These are phyloP conservation scores for Timema cristinae DNA, from an alignment of 2,888 invertebrate species.

Conservation along the genomic window DNA sequence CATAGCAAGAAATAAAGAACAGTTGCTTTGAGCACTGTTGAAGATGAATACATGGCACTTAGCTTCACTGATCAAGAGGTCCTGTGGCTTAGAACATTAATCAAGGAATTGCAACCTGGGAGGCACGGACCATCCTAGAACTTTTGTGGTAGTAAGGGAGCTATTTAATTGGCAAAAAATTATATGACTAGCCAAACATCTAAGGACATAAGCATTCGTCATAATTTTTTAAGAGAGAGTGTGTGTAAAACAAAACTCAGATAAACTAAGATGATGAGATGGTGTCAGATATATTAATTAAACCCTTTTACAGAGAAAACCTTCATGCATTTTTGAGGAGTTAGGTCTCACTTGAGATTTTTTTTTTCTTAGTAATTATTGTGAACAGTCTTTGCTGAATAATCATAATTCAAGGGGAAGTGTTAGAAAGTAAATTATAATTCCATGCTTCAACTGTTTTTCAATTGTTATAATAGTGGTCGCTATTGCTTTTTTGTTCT, in stretches of 20 bases:
- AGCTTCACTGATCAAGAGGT: neutral
- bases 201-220: neutral
- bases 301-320: neutral
- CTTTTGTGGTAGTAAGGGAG: neutral
- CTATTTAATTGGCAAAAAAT: neutral
- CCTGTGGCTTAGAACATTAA: neutral
- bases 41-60: slow-evolving; percentile 1
- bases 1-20: neutral
- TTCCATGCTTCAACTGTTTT: no score
- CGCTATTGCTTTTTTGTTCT: no score
- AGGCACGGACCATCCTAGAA: neutral
- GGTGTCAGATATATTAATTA: neutral
- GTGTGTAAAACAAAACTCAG: neutral
- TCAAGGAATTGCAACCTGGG: neutral
- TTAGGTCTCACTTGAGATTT: neutral
- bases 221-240: neutral
- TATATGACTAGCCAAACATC: neutral
- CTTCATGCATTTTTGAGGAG: neutral
- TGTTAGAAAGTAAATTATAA: no score
- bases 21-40: neutral
- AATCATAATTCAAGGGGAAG: no score
- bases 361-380: no score
- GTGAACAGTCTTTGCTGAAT: no score
- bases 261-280: neutral
- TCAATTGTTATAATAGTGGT: no score